A percentile compares a stretch with the other conserved stretches of the same genome.
phyloP scores from a whole-genome alignment of 2,888 invertebrate species.

The Aelia acuminata region DNA sequence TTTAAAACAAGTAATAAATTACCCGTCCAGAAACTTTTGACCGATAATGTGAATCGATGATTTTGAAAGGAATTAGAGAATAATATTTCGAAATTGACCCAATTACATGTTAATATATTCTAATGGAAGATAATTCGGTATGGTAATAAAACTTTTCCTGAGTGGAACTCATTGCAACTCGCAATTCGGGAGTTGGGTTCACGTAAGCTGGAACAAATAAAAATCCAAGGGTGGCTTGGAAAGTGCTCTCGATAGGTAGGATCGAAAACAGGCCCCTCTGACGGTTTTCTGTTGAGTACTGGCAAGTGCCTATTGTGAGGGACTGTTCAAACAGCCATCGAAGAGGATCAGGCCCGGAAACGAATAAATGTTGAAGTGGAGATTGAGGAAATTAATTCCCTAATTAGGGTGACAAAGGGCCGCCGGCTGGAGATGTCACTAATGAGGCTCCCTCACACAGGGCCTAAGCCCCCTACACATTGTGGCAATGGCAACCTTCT shows the following conservation, averaged over 20 bases:
- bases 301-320: background rate
- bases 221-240: background rate
- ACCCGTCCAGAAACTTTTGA: no score
- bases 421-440: background rate
- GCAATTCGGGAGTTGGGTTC: background rate
- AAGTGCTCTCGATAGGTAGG: background rate
- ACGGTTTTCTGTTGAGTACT: background rate
- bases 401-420: background rate
- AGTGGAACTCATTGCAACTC: background rate
- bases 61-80: no score
- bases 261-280: background rate
- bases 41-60: no score
- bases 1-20: no score
- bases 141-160: no score
- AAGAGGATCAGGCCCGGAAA: background rate
- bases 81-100: no score
- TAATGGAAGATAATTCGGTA: no score
- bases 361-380: background rate
- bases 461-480: no score
- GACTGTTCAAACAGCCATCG: conserved; percentile 9
- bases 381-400: background rate
- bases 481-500: background rate
- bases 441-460: background rate
- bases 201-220: background rate
- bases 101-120: no score